Evolutionary conservation across 2,797 vertebrate genomes (phyloP).

Genomic region (Lagodon rhomboides): DNA sequence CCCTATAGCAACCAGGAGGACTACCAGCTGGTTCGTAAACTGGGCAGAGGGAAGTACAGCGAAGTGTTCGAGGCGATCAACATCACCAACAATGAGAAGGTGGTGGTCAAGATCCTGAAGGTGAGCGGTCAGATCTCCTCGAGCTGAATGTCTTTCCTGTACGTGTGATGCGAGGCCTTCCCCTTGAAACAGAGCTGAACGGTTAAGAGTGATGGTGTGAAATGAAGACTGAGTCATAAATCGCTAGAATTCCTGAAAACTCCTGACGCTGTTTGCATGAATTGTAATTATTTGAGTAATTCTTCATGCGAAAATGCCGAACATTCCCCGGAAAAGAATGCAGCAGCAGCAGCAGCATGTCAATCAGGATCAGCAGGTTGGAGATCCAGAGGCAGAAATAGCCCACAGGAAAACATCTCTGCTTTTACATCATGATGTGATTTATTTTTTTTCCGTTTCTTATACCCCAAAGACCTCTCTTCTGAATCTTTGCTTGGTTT

Average conservation of each 20-base stretch:
- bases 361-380: constrained; percentile 48
- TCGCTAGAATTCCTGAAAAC: not conserved
- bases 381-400: constrained; percentile 8
- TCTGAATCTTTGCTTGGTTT: constrained; percentile 5
- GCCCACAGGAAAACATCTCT: constrained; percentile 17
- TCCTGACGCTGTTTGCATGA: not conserved
- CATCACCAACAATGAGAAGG: constrained; percentile 99
- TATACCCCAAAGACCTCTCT: not conserved
- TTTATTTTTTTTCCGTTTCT: not conserved
- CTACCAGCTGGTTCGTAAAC: constrained; percentile 98
- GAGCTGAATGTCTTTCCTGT: not conserved
- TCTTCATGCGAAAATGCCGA: not conserved
- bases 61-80: constrained; percentile 99
- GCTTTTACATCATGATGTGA: not conserved
- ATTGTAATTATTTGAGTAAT: not conserved
- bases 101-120: constrained; percentile 99
- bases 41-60: constrained; percentile 98
- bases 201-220: too few relatives aligned
- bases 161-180: not conserved
- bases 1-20: constrained; percentile 97
- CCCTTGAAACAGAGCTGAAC: not conserved
- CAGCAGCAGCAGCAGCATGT: constrained; percentile 20
- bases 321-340: not conserved
- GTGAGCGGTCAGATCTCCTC: constrained; percentile 79
- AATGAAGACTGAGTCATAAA: not conserved